Evolutionary conservation across 92 coral and sea anemone species (phyloP), one percentile per base, ranked within the genome.

Genomic region (Porites evermanni): DNA sequence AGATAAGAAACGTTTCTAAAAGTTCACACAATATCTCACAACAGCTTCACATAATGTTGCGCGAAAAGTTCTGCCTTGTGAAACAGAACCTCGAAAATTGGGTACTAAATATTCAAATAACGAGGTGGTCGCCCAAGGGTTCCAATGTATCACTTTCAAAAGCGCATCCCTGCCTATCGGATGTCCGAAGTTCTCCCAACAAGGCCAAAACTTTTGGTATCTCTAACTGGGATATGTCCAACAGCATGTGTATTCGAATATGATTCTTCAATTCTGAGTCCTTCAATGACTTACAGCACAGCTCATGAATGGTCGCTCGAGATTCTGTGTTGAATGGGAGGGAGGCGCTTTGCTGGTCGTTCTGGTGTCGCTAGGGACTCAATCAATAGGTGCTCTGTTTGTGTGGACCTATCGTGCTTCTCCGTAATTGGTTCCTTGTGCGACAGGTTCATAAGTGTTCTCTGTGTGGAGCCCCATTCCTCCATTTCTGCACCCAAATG

Each of bases 301-400:
- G 3, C 64, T 0, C 64, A 59, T 59, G 18, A 59, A 17, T 59
- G 64, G 64, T 59, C 14, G 4, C 1, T 59, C 13, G 14, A 4
- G 64, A 10, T 16, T 11, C 3, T 9, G 2, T 17, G 64, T 59
- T 59, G 64, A 32, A 74, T 52, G 32, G 78, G 64, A 19, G 78
- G 19, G 10, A 74, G 78, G 64, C 29, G 78, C 8, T 74, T 24
- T 10, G 50, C 19, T 7, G 64, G 78, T 53, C 78, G 51, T 7
- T 74, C 64, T 52, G 63, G 32, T n/a, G 64, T 20, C 78, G 53
- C 78, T 32, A 74, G 44, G 64, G 61, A 1, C 61, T 53, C 61
- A 19, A 10, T 74, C 78, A 74, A 56, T 13, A 74, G 78, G 38
- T 10, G 38, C 10, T 19, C 78, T n/a, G 78, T 74, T 9, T 74